These are phyloP conservation scores for Drosophila ustulata DNA, from an alignment of 2,888 invertebrate species.

Conservation along the genomic window DNA sequence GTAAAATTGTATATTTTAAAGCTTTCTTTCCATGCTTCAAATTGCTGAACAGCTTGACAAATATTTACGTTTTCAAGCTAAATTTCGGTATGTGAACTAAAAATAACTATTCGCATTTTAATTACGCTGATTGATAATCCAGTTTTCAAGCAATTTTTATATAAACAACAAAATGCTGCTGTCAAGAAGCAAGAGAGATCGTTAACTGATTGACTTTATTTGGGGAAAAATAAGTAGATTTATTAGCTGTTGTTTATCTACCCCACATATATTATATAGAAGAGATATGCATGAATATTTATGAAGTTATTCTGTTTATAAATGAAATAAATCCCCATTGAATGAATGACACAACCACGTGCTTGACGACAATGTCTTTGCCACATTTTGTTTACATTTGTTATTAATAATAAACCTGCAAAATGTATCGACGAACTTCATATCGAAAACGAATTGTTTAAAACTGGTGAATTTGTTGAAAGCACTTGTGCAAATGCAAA, in stretches of 20 bases:
- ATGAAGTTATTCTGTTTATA: slow-evolving; percentile 2
- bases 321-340: slow-evolving; percentile 3
- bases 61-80: too few relatives aligned
- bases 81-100: background rate
- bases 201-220: slow-evolving; percentile 10
- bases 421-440: slow-evolving; percentile 28
- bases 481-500: slow-evolving; percentile 51
- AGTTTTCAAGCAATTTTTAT: background rate
- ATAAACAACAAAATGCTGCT: background rate
- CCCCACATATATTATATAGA: too few relatives aligned
- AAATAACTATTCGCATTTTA: background rate
- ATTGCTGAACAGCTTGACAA: too few relatives aligned
- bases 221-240: background rate
- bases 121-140: background rate
- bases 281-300: background rate
- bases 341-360: slow-evolving; percentile 9
- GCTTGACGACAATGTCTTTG: background rate
- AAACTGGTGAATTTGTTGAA: background rate
- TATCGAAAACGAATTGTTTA: slow-evolving; percentile 17
- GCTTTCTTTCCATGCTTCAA: too few relatives aligned
- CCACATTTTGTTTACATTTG: slow-evolving; percentile 5
- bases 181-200: background rate
- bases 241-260: background rate
- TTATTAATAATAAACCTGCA: slow-evolving; percentile 16
- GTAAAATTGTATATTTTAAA: too few relatives aligned